These are phyloP conservation scores for Melieria crassipennis DNA, from an alignment of 2,888 invertebrate species.

Conservation along the genomic window DNA sequence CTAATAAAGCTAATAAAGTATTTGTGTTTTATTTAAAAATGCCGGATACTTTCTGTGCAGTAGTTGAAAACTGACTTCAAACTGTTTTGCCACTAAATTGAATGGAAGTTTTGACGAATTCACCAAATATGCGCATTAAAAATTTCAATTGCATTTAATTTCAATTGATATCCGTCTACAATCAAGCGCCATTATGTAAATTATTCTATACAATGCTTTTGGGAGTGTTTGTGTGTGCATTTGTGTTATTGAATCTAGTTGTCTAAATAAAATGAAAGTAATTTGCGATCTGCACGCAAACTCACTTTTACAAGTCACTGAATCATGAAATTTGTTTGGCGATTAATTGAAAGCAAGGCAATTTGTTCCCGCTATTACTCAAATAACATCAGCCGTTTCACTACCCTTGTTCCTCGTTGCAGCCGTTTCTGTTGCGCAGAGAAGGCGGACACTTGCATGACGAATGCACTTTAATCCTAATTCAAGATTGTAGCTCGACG, in stretches of 20 bases:
- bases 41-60: too few species aligned
- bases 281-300: conserved; percentile 30
- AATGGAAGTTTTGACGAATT: too few species aligned
- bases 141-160: not conserved
- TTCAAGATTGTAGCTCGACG: too few species aligned
- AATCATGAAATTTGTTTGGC: conserved; percentile 34
- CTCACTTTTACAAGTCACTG: conserved; percentile 28
- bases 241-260: too few species aligned
- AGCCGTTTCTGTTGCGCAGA: not conserved
- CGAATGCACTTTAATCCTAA: conserved; percentile 8
- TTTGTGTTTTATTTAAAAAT: too few species aligned
- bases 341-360: conserved; percentile 28
- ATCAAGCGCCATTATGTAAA: not conserved
- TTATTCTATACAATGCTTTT: not conserved
- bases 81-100: too few species aligned
- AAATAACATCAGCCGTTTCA: conserved; percentile 21
- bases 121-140: too few species aligned
- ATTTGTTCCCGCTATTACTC: conserved; percentile 27
- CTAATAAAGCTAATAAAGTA: too few species aligned
- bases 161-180: conserved; percentile 17
- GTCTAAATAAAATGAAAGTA: conserved; percentile 21
- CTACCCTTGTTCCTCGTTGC: conserved; percentile 12
- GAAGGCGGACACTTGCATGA: conserved; percentile 14
- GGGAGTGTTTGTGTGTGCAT: not conserved
- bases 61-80: too few species aligned